Conservation (phyloP, 2,797 vertebrate species). For the Urosaurus nigricauda region DNA sequence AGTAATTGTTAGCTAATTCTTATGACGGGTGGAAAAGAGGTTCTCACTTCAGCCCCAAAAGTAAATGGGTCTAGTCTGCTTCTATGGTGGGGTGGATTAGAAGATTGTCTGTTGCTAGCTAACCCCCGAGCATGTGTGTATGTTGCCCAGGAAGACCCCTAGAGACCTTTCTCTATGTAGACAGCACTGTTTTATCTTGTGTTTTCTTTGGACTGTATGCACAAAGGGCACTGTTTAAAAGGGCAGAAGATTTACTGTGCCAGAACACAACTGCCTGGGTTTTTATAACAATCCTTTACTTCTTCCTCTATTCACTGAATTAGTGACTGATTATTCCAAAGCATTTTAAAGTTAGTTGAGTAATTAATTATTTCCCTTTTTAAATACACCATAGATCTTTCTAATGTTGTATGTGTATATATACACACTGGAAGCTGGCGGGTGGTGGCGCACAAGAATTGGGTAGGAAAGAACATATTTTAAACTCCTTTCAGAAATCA, state of each 20-base stretch:
- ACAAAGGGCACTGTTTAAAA: constrained; percentile 37
- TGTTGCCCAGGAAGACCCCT: constrained; percentile 33
- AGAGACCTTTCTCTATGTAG: constrained; percentile 40
- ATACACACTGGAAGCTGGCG: not conserved
- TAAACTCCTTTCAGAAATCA: constrained; percentile 17
- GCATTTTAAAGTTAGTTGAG: constrained; percentile 42
- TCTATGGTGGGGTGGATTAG: not conserved
- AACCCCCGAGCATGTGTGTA: constrained; percentile 15
- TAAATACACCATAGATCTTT: constrained; percentile 36
- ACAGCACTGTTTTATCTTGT: constrained; percentile 24
- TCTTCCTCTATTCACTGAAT: constrained; percentile 42
- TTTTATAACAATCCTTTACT: constrained; percentile 29
- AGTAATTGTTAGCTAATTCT: not conserved
- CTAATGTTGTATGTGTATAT: not conserved
- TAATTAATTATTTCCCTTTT: constrained; percentile 51
- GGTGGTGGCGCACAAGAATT: not conserved
- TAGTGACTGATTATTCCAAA: constrained; percentile 51
- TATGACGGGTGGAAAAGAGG: not conserved
- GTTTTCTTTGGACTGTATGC: constrained; percentile 41
- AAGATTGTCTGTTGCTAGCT: constrained; percentile 36
- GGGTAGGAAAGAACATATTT: constrained; percentile 24
- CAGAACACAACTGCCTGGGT: constrained; percentile 23
- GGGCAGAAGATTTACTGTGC: constrained; percentile 47
- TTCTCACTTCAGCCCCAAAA: not conserved
- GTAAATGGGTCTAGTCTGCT: constrained; percentile 7